Base-by-base conservation (phyloP, 2,888 invertebrate genomes). In the Pterobdella sp. region DNA sequence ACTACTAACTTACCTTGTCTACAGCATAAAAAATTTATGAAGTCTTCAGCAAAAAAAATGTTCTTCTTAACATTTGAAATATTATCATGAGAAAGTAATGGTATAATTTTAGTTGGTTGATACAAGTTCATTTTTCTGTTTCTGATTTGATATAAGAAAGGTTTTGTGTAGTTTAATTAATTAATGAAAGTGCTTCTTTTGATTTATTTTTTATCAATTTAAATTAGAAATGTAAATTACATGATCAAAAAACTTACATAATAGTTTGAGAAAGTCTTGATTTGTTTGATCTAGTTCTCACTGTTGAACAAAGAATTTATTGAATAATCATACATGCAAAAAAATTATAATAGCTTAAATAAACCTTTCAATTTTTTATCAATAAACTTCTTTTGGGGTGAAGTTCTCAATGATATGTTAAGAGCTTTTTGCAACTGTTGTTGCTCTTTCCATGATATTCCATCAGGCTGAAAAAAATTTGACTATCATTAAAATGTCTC, bases 31-130 rank as follows among this genome's bases (percentile, higher is more conserved):
- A 26, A 56, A n/a, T 56, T 26, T 26, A 56, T 56, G n/a, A 56
- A 56, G 60, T 56, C 60, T 56, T 56, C 60, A 56, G 60, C 60
- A 56, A 56, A 56, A 56, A 56, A 26, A 3, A 56, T 56, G 26
- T 56, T 56, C n/a, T 56, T 56, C 4, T 22, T 56, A n/a, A 56
- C 60, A 22, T 56, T 56, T 4, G 60, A 26, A 22, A 56, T 26
- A 56, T 56, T 26, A 3, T 22, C 18, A 26, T 26, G 4, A n/a
- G n/a, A 56, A 56, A 56, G 18, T 4, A 26, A 22, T 4, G 60
- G 26, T 56, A 22, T 26, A 14, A 56, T 26, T 14, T 22, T 22
- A n/a, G 14, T 56, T 7, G 4, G 3, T 18, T 22, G 60, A 26
- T 56, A n/a, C 3, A 26, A 22, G 26, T 26, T 26, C 60, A 26